Evolutionary conservation across 2,113 vertebrate genomes (phyloP).

Genomic region (Thermophis baileyi): DNA sequence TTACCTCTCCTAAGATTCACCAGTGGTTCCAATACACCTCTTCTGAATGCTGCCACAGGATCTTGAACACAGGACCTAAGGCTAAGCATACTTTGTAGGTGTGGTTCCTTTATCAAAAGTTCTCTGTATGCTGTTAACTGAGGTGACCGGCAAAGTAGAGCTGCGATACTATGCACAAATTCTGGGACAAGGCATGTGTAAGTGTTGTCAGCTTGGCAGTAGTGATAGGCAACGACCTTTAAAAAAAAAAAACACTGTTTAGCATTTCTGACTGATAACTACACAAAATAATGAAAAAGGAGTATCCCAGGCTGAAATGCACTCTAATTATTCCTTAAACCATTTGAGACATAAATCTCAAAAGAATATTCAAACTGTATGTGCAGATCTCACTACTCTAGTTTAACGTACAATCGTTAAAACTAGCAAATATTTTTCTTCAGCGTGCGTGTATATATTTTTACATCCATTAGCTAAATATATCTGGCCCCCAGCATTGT

Average conservation of each 20-base stretch:
- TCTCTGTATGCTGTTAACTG: conserved; percentile 86
- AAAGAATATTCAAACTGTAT: not conserved
- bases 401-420: not conserved
- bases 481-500: not conserved
- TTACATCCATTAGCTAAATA: not conserved
- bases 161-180: conserved; percentile 92
- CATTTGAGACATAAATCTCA: not conserved
- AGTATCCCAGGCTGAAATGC: not conserved
- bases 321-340: not conserved
- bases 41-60: conserved; percentile 84
- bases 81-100: conserved; percentile 93
- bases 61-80: conserved; percentile 95
- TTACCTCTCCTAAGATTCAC: conserved; percentile 85
- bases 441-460: not conserved
- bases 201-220: conserved; percentile 97
- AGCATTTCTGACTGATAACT: not conserved
- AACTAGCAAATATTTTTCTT: not conserved
- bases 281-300: not conserved
- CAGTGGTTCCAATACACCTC: conserved; percentile 91
- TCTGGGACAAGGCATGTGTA: conserved; percentile 97
- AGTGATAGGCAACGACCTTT: conserved; percentile 96
- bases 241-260: not conserved
- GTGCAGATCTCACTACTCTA: not conserved
- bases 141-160: conserved; percentile 86
- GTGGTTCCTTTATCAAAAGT: conserved; percentile 85